These are phyloP conservation scores for Platichthys flesus DNA, from an alignment of 2,113 vertebrate species.

Conservation along the genomic window DNA sequence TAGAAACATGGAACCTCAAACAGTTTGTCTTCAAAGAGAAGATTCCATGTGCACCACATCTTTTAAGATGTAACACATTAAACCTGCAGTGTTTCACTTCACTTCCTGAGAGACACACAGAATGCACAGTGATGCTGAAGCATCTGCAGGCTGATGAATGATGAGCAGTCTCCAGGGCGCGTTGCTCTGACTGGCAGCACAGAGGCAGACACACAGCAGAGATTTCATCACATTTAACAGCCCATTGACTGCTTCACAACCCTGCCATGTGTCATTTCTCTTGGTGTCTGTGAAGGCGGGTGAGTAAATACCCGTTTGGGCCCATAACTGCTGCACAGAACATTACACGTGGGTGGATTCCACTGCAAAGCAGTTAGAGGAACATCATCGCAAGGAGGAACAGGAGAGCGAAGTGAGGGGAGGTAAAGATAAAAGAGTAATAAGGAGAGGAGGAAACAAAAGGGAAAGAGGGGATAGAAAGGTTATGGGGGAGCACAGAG, in stretches of 20 bases:
- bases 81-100: not conserved
- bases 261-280: constrained; percentile 39
- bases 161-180: constrained; percentile 41
- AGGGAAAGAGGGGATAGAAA: not conserved
- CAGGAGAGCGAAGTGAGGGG: not conserved
- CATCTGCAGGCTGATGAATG: constrained; percentile 9
- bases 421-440: constrained; percentile 1
- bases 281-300: constrained; percentile 23
- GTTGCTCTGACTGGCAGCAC: constrained; percentile 42
- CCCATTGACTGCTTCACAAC: constrained; percentile 50
- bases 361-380: constrained; percentile 39
- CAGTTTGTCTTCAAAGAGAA: not conserved
- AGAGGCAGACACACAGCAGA: constrained; percentile 33
- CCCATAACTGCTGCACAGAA: constrained; percentile 41
- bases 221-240: constrained; percentile 64
- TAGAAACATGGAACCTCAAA: not conserved
- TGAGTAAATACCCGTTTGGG: constrained; percentile 40
- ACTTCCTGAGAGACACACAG: not conserved
- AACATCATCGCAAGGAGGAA: not conserved
- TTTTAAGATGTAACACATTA: not conserved
- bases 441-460: not conserved
- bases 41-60: not conserved
- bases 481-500: not conserved
- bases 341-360: constrained; percentile 45
- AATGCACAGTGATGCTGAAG: not conserved